A percentile compares a stretch with the other conserved stretches of the same genome.
These are phyloP conservation scores for Drosophila kikkawai DNA, from an alignment of 1,140 invertebrate genomes.

Conservation along the genomic window DNA sequence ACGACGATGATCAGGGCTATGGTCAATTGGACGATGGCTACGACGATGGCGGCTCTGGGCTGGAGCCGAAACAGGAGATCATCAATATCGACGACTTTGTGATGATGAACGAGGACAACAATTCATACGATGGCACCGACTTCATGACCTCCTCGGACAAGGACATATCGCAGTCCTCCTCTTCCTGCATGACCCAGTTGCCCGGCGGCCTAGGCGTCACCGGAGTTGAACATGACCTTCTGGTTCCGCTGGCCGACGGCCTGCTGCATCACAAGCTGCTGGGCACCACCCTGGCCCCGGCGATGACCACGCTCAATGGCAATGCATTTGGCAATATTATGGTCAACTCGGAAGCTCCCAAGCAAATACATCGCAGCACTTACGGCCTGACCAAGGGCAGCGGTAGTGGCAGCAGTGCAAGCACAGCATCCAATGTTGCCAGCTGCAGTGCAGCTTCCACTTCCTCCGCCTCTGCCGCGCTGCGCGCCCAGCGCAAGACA, in stretches of 20 bases:
- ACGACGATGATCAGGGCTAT: conserved; percentile 78
- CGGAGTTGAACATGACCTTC: conserved; percentile 63
- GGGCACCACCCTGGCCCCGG: conserved; percentile 56
- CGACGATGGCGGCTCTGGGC: conserved; percentile 67
- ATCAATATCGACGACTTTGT: conserved; percentile 84
- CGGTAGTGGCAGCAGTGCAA: neutral
- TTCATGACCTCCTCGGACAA: conserved; percentile 80
- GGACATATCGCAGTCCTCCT: conserved; percentile 75
- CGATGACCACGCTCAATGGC: conserved; percentile 50
- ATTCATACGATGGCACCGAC: conserved; percentile 85
- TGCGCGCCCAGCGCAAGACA: conserved; percentile 81
- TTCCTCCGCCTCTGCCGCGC: conserved; percentile 30
- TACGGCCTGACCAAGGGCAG: conserved; percentile 34
- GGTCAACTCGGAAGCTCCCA: conserved; percentile 51
- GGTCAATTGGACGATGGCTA: conserved; percentile 72
- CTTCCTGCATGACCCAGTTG: conserved; percentile 67
- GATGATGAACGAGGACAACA: conserved; percentile 82
- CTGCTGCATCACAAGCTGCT: conserved; percentile 74
- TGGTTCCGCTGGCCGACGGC: conserved; percentile 70
- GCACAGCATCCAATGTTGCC: conserved; percentile 9
- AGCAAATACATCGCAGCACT: conserved; percentile 79
- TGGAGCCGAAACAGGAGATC: conserved; percentile 81
- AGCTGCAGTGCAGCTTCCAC: conserved; percentile 36
- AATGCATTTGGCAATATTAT: conserved; percentile 86
- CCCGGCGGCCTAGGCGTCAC: conserved; percentile 36